These are phyloP conservation scores for Percopsis transmontana DNA, from an alignment of 2,113 vertebrate genomes.

Conservation along the genomic window DNA sequence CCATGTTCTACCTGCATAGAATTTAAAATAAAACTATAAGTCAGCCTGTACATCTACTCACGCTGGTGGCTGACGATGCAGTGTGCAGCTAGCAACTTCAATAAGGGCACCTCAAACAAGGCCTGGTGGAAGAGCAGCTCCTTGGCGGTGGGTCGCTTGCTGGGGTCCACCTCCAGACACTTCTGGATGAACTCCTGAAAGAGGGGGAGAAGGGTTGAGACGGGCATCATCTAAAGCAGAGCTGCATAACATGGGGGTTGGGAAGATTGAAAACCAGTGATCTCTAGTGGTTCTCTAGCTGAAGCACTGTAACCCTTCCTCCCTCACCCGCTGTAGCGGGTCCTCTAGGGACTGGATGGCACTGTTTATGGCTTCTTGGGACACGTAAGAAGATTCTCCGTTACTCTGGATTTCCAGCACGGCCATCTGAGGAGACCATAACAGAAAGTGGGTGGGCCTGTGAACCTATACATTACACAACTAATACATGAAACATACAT, in stretches of 20 bases:
- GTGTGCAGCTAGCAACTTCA: constrained; percentile 95
- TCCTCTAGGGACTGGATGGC: constrained; percentile 97
- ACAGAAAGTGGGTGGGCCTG: neutral
- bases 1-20: too few relatives aligned
- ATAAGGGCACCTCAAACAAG: constrained; percentile 93
- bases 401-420: constrained; percentile 99
- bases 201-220: neutral
- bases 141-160: constrained; percentile 88
- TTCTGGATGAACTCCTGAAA: constrained; percentile 96
- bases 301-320: too few relatives aligned
- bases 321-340: constrained; percentile 90
- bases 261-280: neutral
- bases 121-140: constrained; percentile 96
- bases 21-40: too few relatives aligned
- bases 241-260: too few relatives aligned
- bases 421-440: constrained; percentile 85
- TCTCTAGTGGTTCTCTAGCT: too few relatives aligned
- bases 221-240: neutral
- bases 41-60: constrained; percentile 75
- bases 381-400: constrained; percentile 94
- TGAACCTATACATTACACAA: too few relatives aligned
- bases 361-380: constrained; percentile 97
- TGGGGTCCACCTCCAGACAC: constrained; percentile 92
- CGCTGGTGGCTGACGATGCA: constrained; percentile 96
- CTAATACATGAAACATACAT: too few relatives aligned